Evolutionary conservation across 2,797 vertebrate genomes (phyloP).

Genomic region (Rhinophrynus dorsalis): DNA sequence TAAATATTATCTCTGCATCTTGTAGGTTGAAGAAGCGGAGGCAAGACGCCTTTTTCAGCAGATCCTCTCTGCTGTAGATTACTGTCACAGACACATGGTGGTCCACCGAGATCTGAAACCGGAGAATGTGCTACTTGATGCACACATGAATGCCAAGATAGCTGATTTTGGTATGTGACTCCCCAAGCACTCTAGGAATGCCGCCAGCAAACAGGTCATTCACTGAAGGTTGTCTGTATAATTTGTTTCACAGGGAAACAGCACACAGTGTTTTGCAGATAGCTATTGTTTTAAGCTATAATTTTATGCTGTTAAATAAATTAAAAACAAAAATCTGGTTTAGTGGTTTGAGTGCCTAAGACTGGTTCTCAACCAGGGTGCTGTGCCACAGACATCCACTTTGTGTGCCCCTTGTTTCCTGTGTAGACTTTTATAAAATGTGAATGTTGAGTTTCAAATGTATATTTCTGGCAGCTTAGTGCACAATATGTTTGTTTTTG

Average conservation of each 20-base stretch:
- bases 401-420: no score
- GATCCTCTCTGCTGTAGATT: slow-evolving; percentile 96
- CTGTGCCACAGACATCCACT: no score
- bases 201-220: slow-evolving; percentile 27
- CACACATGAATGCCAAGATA: slow-evolving; percentile 96
- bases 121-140: slow-evolving; percentile 94
- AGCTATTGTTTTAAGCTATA: no score
- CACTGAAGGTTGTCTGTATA: slow-evolving; percentile 48
- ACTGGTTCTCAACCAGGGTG: no score
- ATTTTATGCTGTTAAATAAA: no score
- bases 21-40: slow-evolving; percentile 90
- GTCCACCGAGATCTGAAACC: slow-evolving; percentile 98
- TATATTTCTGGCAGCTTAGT: no score
- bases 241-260: neutral
- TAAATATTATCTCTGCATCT: neutral
- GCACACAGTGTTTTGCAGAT: no score
- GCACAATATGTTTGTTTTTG: no score
- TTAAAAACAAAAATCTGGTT: no score
- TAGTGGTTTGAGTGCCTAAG: no score
- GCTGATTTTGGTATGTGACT: slow-evolving; percentile 91
- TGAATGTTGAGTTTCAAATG: no score
- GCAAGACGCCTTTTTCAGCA: slow-evolving; percentile 96
- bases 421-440: no score
- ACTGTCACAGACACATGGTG: slow-evolving; percentile 98
- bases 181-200: slow-evolving; percentile 49